Evolutionary conservation across 2,888 invertebrate species (phyloP).

Genomic region (Chironomus riparius): DNA sequence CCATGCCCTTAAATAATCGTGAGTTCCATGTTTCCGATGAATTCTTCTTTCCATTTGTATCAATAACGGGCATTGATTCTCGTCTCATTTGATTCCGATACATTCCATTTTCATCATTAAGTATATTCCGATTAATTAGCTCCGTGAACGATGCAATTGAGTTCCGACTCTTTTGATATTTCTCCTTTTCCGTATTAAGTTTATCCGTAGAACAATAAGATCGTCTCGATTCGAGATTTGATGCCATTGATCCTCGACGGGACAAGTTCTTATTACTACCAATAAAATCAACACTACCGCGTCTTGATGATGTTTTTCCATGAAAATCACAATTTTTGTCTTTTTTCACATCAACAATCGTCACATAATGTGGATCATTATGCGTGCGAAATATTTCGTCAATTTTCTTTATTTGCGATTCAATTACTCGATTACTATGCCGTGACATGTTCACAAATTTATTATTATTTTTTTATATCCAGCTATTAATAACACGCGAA

Average conservation of each 20-base stretch:
- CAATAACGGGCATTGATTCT: conserved; percentile 14
- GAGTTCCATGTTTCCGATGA: conserved; percentile 27
- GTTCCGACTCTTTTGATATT: conserved; percentile 11
- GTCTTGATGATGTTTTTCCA: conserved; percentile 33
- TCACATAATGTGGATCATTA: background rate
- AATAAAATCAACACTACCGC: conserved; percentile 33
- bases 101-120: background rate
- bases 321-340: conserved; percentile 52
- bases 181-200: background rate
- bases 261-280: conserved; percentile 33
- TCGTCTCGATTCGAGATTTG: background rate
- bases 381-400: conserved; percentile 20
- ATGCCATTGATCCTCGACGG: conserved; percentile 33
- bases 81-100: conserved; percentile 11
- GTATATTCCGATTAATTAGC: conserved; percentile 1
- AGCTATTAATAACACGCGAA: too few species aligned
- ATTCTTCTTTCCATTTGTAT: background rate
- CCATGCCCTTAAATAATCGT: conserved; percentile 45
- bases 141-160: conserved; percentile 25
- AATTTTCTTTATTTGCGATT: conserved; percentile 23
- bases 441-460: conserved; percentile 16
- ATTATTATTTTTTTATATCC: background rate
- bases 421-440: conserved; percentile 19
- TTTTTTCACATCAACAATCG: conserved; percentile 41
- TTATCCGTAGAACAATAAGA: conserved; percentile 16